Base-by-base conservation (phyloP, 2,888 invertebrate species). In the Halocaridina rubra region DNA sequence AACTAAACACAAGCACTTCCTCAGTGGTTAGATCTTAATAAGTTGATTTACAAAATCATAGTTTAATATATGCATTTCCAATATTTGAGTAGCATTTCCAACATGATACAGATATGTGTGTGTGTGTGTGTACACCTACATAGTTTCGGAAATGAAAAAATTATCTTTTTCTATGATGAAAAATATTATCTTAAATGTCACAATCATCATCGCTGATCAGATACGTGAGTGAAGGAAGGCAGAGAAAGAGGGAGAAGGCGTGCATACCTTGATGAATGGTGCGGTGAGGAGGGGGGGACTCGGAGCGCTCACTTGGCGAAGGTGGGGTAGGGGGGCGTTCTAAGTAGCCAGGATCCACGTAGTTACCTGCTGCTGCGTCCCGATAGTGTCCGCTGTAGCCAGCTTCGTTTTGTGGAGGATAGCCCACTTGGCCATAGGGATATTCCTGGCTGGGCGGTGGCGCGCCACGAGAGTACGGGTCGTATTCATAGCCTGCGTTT, bases 261-360 rank as follows among this genome's bases (percentile, higher is more conserved):
- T 22, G 67, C 81, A 24, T 81, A 81, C 81, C 81, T 81, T 67
- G 67, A 24, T 81, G 81, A 75, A 81, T 75, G 71, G 80, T 71
- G 69, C 80, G 85, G 84, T 92, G 90, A 57, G 93, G 92, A 85
- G 93, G 92, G 59, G 93, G 93, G 88, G 93, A 92, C 85, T 92
- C 92, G 89, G 92, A 92, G 82, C 90, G 89, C 89, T 93, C 93
- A 89, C 93, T 93, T 59, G 93, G 92, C 90, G 93, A 92, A 89
- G 93, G 92, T 88, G 93, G 93, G 88, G 92, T 90, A 71, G 90
- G 89, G 87, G 91, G 89, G 87, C 91, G 90, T 76, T 90, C 92
- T 8, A 78, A 33, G 71, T 77, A 78, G 77, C 77, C 81, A 81
- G 75, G 85, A 67, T 82, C 77, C 77, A 77, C 77, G 82, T 82